These are phyloP conservation scores for Noturus placidus DNA, from an alignment of 2,113 vertebrate species.

Conservation along the genomic window DNA sequence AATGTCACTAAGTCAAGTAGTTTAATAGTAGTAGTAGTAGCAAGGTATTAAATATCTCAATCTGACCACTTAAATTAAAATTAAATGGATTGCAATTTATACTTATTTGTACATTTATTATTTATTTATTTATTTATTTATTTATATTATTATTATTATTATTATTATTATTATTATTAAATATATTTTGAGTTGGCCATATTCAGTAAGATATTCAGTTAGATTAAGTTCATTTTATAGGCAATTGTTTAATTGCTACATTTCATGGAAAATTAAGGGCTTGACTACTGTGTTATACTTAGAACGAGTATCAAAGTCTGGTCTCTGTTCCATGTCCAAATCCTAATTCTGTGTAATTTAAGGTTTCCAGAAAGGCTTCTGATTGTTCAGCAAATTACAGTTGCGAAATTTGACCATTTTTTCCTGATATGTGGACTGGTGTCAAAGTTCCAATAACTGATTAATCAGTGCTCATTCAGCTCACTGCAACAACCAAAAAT, in stretches of 20 bases:
- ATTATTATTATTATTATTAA: too few species aligned
- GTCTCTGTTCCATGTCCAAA: neutral
- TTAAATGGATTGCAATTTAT: too few species aligned
- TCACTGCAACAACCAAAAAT: neutral
- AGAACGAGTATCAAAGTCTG: constrained; percentile 50
- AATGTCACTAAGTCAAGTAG: too few species aligned
- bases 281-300: constrained; percentile 18
- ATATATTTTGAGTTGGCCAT: too few species aligned
- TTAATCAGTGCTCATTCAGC: constrained; percentile 16
- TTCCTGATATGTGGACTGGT: neutral
- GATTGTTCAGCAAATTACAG: constrained; percentile 30
- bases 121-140: too few species aligned
- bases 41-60: too few species aligned
- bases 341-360: constrained; percentile 46
- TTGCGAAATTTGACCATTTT: constrained; percentile 33
- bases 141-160: too few species aligned
- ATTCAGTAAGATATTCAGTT: too few species aligned
- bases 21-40: too few species aligned
- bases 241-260: neutral
- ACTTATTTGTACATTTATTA: too few species aligned
- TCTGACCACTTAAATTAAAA: too few species aligned
- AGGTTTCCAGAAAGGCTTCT: constrained; percentile 32
- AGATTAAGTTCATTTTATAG: neutral
- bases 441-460: constrained; percentile 38
- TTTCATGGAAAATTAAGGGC: constrained; percentile 36